These are phyloP conservation scores for Lepidurus arcticus DNA, from an alignment of 1,140 invertebrate genomes.

Conservation along the genomic window DNA sequence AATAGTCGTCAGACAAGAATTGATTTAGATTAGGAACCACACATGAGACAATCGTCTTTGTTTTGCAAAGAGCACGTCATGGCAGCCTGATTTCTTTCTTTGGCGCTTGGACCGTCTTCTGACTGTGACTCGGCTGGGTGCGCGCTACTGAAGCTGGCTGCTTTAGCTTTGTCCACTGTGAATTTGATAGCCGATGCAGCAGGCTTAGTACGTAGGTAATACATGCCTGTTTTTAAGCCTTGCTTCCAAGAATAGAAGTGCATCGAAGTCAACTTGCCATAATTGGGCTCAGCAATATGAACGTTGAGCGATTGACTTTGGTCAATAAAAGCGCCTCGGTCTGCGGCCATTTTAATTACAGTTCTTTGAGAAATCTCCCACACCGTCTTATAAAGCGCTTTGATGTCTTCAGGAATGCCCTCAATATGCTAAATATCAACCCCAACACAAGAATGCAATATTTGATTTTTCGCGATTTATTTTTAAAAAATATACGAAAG, in stretches of 20 bases:
- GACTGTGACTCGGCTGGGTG: slow-evolving; percentile 40
- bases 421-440: slow-evolving; percentile 59
- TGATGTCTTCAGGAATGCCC: slow-evolving; percentile 80
- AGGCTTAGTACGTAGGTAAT: slow-evolving; percentile 94
- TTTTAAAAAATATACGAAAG: slow-evolving; percentile 12
- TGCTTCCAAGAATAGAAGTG: slow-evolving; percentile 97
- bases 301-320: slow-evolving; percentile 97
- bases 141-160: slow-evolving; percentile 40
- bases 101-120: slow-evolving; percentile 40
- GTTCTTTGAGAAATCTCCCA: slow-evolving; percentile 97
- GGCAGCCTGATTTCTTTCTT: slow-evolving; percentile 62
- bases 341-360: slow-evolving; percentile 95
- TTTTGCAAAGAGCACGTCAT: slow-evolving; percentile 84
- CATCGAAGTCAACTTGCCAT: slow-evolving; percentile 91
- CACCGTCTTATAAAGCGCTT: slow-evolving; percentile 92
- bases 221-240: slow-evolving; percentile 98
- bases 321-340: slow-evolving; percentile 95
- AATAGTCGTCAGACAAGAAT: not conserved
- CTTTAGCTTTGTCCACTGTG: slow-evolving; percentile 85
- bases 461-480: not conserved
- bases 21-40: slow-evolving; percentile 53
- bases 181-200: slow-evolving; percentile 96
- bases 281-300: slow-evolving; percentile 89
- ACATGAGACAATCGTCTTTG: slow-evolving; percentile 82
- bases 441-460: not conserved